A percentile compares a stretch with the other conserved stretches of the same genome.
phyloP scores from a whole-genome alignment of 2,888 invertebrate species.

The Temnothorax ravouxi region DNA sequence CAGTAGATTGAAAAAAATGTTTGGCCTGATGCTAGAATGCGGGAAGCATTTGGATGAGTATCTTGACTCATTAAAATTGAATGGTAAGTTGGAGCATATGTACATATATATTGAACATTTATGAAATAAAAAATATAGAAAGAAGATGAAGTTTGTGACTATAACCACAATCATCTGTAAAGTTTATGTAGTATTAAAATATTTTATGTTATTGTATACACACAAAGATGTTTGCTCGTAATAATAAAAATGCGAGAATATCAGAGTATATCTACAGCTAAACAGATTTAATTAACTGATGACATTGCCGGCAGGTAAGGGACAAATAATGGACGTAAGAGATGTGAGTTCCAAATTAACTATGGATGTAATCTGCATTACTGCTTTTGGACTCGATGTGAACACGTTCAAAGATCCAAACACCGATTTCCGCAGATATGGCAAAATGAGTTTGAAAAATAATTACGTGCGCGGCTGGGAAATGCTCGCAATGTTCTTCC shows the following conservation, averaged over 20 bases:
- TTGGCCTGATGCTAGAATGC: no score
- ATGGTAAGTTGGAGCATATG: no score
- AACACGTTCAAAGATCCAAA: constrained; percentile 85
- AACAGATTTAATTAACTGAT: neutral
- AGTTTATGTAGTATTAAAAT: neutral
- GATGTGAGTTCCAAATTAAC: constrained; percentile 78
- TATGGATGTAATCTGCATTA: constrained; percentile 86
- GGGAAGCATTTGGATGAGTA: no score
- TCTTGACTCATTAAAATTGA: no score
- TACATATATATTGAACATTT: no score
- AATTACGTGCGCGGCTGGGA: constrained; percentile 82
- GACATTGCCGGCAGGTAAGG: constrained; percentile 58
- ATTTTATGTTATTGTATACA: neutral
- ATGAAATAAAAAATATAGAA: no score
- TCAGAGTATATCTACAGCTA: neutral
- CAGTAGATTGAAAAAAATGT: no score
- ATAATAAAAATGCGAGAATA: neutral
- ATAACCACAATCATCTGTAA: neutral
- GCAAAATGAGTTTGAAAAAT: constrained; percentile 84
- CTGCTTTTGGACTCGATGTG: constrained; percentile 86
- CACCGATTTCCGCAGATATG: constrained; percentile 85
- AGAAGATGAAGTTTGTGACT: no score
- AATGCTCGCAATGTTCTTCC: constrained; percentile 83
- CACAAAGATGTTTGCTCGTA: no score
- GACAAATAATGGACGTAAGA: constrained; percentile 74